Evolutionary conservation across 1,140 invertebrate species (phyloP), one percentile per base, ranked within the genome.

Genomic region (Brachionus plicatilis): DNA sequence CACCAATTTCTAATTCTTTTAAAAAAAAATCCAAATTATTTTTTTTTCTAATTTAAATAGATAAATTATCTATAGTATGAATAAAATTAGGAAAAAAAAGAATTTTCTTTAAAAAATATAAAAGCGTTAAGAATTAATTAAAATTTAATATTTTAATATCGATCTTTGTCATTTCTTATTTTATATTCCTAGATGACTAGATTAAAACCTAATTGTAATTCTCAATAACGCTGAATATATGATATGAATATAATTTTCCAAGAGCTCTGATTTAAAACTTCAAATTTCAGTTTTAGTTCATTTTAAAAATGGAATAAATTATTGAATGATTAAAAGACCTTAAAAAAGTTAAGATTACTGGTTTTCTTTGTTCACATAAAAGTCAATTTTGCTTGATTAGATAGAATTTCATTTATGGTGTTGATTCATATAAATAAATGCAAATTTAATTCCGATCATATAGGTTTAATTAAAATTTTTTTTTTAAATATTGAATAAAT

Each of bases 321-420:
- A 60, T 20, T 20, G 53, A 60, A 20, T 24, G 20, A 9, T 60
- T 60, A 20, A 37, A 70, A 70, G 5, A 12, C 14, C 60, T 27
- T 66, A 24, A 24, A 9, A 66, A 33, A 66, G 60, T 33, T 37
- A 37, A 37, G 33, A 37, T 37, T 37, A 37, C 33, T 37, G 33
- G 33, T 37, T 37, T 3, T 24, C 29, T 66, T 66, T 29, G 20
- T 66, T 66, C 27, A 27, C 8, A 27, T 4, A 66, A 66, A 27
- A 66, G 11, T 29, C 60, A 27, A 24, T 27, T 29, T 66, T 33
- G 29, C 29, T 66, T 29, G 29, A 27, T 29, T 75, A 43, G 70
- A 41, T 75, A 75, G 41, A 43, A 41, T 75, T 17, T 75, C 70
- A 75, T 75, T 75, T 75, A 24, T 45, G 14, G 70, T 75, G 33